These are phyloP conservation scores for Indicator indicator DNA, from an alignment of 2,113 vertebrate species.

Conservation along the genomic window DNA sequence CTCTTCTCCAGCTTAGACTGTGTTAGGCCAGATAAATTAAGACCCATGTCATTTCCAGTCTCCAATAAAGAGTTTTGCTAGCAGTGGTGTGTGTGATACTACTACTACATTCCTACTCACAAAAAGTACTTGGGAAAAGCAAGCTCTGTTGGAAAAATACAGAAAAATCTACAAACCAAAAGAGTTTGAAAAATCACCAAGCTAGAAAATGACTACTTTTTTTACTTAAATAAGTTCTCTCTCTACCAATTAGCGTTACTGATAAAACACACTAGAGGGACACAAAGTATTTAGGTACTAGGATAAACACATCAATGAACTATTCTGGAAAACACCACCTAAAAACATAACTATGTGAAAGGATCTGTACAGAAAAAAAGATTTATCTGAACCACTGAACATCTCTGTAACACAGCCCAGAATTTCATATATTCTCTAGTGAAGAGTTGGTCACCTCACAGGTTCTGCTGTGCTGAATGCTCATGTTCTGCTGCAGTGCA, in stretches of 20 bases:
- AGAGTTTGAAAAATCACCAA: not conserved
- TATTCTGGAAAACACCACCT: not conserved
- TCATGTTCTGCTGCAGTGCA: slow-evolving; percentile 55
- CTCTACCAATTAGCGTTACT: not conserved
- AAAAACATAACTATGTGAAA: not conserved
- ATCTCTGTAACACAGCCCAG: not conserved
- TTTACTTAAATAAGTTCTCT: not conserved
- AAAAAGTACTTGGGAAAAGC: not conserved
- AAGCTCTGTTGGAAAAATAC: not conserved
- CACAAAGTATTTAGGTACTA: not conserved
- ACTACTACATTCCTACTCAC: not conserved
- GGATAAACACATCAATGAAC: not conserved
- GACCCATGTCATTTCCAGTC: not conserved
- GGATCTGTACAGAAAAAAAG: not conserved
- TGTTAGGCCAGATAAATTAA: not conserved
- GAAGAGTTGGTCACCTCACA: not conserved
- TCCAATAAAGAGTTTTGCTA: not conserved
- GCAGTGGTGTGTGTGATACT: not conserved
- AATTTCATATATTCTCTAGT: not conserved
- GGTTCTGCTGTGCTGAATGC: not conserved
- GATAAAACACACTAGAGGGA: not conserved
- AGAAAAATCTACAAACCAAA: not conserved
- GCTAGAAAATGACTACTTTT: not conserved
- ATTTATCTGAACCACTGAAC: not conserved
- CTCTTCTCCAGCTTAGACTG: not conserved